Percentiles rank a stretch among this genome's conserved stretches.
Evolutionary conservation across 2,113 vertebrate species (phyloP).

Genomic region (Rhagologus leucostigma): DNA sequence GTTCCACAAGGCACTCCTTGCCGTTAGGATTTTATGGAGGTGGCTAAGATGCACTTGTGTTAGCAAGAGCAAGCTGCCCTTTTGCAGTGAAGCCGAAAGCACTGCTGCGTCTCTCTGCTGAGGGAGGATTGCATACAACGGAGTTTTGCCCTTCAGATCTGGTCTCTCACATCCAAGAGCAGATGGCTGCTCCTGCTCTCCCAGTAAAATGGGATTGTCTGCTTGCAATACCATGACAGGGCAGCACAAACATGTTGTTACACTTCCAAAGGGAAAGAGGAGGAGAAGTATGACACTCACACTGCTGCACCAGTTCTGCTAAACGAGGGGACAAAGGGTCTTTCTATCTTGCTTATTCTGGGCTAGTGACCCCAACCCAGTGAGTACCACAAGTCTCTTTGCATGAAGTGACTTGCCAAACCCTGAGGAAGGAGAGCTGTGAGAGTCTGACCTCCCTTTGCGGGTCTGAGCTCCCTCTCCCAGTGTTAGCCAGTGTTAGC

Average conservation of each 20-base stretch:
- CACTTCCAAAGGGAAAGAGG: not conserved
- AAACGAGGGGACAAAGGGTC: accelerated
- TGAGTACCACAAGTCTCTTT: not conserved
- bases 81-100: not conserved
- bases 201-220: not conserved
- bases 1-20: not conserved
- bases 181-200: not conserved
- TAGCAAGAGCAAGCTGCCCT: not conserved
- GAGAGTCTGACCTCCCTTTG: not conserved
- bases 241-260: not conserved
- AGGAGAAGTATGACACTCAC: accelerated
- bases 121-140: not conserved
- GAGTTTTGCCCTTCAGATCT: not conserved
- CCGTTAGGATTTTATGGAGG: not conserved
- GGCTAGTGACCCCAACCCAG: not conserved
- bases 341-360: not conserved
- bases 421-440: not conserved
- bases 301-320: not conserved
- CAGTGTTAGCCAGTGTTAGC: too few species aligned
- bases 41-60: not conserved
- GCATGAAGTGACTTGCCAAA: not conserved
- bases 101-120: not conserved
- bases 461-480: accelerated
- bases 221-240: not conserved
- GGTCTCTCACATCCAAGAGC: not conserved